Conservation (phyloP, 2,888 invertebrate genomes). For the Drosophila fungiperda region DNA sequence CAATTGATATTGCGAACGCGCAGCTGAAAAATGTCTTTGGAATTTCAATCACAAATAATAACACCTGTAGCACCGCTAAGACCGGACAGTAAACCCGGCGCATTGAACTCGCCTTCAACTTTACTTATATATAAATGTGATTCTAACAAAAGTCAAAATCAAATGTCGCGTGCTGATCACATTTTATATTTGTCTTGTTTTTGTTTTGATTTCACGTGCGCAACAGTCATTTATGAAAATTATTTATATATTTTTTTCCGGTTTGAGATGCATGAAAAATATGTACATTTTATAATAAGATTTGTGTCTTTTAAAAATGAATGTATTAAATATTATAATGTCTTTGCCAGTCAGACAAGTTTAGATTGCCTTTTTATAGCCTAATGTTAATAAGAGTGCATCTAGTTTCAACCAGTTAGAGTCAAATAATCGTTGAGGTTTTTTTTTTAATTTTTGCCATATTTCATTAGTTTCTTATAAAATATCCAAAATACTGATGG, state of each 20-base stretch:
- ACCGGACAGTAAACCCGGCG: slow-evolving; percentile 49
- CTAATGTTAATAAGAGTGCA: slow-evolving; percentile 30
- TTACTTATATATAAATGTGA: slow-evolving; percentile 4
- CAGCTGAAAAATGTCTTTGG: slow-evolving; percentile 44
- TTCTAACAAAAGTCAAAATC: slow-evolving; percentile 15
- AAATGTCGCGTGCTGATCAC: slow-evolving; percentile 46
- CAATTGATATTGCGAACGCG: slow-evolving; percentile 48
- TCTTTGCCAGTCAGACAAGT: slow-evolving; percentile 36
- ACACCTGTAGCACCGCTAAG: slow-evolving; percentile 44
- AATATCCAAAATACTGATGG: slow-evolving; percentile 56
- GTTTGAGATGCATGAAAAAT: neutral
- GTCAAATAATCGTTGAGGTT: slow-evolving; percentile 63
- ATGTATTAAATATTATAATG: slow-evolving; percentile 40
- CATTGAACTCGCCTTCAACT: slow-evolving; percentile 63
- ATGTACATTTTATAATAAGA: slow-evolving; percentile 34
- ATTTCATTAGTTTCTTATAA: slow-evolving; percentile 42
- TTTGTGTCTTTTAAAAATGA: slow-evolving; percentile 22
- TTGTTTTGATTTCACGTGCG: slow-evolving; percentile 37
- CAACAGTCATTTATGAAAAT: neutral
- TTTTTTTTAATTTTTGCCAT: slow-evolving; percentile 53
- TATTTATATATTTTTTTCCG: neutral
- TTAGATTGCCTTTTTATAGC: slow-evolving; percentile 27
- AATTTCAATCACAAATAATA: slow-evolving; percentile 50
- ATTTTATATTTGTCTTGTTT: slow-evolving; percentile 3
- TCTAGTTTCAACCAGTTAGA: slow-evolving; percentile 72